Base-by-base conservation (phyloP, 2,113 vertebrate genomes). In the Trachemys scripta region DNA sequence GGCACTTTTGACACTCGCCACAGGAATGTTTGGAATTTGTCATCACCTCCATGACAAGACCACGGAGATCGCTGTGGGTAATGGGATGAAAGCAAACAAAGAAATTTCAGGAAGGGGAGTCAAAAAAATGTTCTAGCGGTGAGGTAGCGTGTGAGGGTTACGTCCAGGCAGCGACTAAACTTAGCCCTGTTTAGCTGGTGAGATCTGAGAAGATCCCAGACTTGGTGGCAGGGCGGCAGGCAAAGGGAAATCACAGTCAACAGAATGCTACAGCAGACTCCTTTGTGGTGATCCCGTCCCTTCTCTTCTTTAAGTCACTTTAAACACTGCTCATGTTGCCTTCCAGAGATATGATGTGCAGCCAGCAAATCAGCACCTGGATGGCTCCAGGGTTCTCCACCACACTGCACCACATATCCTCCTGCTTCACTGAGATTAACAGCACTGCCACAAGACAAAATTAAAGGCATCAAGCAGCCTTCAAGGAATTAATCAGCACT, bases 51-150 rank as follows among this genome's bases (percentile, higher is more conserved):
- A 27, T 3, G 42, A 47, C 20, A 45, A 45, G 42, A 42, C 22
- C 42, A 27, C 1, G 3, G 24, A 24, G 24, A 27, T 76, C 24
- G 6, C 22, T 76, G 42, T 27, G 24, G 75, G 42, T 24, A 45
- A 45, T 45, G 38, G 20, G 38, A 13, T 24, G 11, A 76, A 76
- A 76, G 42, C 3, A 11, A 76, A 76, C 20, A 25, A 25, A 76
- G 42, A 95, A 93, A 96, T 81, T 92, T 96, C 89, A 79, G 85
- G 92, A 78, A 93, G 85, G 94, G 89, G 87, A 97, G 95, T 96
- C 87, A 86, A 93, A 8, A 85, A 93, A 96, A 83, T 90, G 57
- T 5, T 42, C 16, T 86, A 65, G 79, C 83, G 57, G 53, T 10
- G 75, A 93, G 94, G 79, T 91, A 20, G 1, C 47, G 90, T 79